Evolutionary conservation across 1,140 invertebrate genomes (phyloP), one percentile per base, ranked within the genome.

Genomic region (Drosophila bocqueti): DNA sequence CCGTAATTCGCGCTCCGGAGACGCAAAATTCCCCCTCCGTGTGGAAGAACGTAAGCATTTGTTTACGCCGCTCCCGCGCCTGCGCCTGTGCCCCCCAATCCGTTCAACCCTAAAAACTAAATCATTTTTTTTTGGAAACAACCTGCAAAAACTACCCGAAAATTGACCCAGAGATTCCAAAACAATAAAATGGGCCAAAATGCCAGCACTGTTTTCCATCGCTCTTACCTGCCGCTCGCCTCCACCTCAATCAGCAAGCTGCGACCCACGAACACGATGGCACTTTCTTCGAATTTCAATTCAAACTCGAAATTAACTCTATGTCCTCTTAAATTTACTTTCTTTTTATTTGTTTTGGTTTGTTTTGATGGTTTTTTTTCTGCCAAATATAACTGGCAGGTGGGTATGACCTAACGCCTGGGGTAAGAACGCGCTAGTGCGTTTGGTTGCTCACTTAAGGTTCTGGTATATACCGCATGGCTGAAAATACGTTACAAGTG

Each of bases 61-160:
- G 84, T 89, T 89, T 89, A 89, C 83, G 69, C 81, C 81, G 81
- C 81, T 89, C 83, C 34, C 79, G 67, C 83, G 76, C 49, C 63
- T 65, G 85, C 84, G 82, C 79, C 3, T 59, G 31, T 3, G 8
- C 49, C 10, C n/a, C 29, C 34, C 24, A 24, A 11, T 10, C 42
- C 26, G 13, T 46, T 66, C 42, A 81, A 50, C 36, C 65, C 40
- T 36, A 24, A 38, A 11, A 74, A 45, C 46, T 26, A 40, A 36
- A 15, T 8, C 45, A 26, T 21, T 74, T 63, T 24, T 21, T n/a
- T 24, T 57, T 40, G 54, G 49, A 59, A 59, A 76, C 62, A 50
- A 26, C 46, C 34, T 18, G 34, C 18, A 24, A 24, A 38, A 55
- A 38, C 52, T 24, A 55, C 54, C 64, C 64, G n/a, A 38, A 71